These are phyloP conservation scores for Oxyura jamaicensis DNA, from an alignment of 2,113 vertebrate genomes.

Conservation along the genomic window DNA sequence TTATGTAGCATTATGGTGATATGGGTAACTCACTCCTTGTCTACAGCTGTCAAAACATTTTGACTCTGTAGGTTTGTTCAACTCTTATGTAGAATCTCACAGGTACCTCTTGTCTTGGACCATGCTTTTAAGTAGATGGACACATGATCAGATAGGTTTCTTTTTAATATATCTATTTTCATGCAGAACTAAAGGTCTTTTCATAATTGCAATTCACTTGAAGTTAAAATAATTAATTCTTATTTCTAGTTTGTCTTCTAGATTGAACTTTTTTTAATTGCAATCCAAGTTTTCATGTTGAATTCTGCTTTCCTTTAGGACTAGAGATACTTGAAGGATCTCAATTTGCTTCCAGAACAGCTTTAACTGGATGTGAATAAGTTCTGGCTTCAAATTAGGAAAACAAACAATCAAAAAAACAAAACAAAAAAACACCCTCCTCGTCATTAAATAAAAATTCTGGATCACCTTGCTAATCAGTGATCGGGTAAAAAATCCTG, in stretches of 20 bases:
- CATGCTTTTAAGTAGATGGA: not conserved
- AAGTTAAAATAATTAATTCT: slow-evolving; percentile 15
- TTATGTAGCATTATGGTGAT: not conserved
- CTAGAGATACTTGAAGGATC: not conserved
- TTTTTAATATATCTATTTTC: not conserved
- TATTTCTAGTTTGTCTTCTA: not conserved
- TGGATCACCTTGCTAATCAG: not conserved
- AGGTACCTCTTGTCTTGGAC: not conserved
- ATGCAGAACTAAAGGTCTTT: not conserved
- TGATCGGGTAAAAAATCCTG: not conserved
- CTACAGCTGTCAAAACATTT: not conserved
- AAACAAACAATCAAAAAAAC: no score
- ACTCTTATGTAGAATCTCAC: not conserved
- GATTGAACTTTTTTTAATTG: not conserved
- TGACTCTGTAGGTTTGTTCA: not conserved
- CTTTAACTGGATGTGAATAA: not conserved
- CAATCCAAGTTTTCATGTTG: not conserved
- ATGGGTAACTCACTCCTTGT: not conserved
- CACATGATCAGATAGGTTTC: not conserved
- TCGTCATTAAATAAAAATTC: not conserved
- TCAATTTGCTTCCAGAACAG: not conserved
- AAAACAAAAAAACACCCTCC: not conserved
- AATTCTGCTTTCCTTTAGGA: not conserved
- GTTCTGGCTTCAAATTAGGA: not conserved
- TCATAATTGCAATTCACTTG: not conserved